Evolutionary conservation across 2,888 invertebrate species (phyloP).

Genomic region (Eurytoma adleriae): DNA sequence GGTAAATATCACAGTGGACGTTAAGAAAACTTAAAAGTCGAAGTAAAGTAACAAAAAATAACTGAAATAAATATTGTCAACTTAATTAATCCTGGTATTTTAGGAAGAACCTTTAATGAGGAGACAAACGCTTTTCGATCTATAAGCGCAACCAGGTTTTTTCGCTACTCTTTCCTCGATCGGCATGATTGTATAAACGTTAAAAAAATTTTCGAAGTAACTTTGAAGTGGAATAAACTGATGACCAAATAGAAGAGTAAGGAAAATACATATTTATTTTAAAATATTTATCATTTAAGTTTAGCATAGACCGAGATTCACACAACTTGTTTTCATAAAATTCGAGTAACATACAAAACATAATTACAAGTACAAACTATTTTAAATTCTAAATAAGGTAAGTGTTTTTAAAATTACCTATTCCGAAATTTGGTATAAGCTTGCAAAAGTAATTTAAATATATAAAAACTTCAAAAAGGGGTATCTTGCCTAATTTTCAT

Average conservation of each 20-base stretch:
- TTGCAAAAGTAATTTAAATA: not conserved
- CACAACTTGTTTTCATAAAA: not conserved
- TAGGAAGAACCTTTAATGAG: conserved; percentile 33
- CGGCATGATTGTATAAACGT: conserved; percentile 12
- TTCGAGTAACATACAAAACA: not conserved
- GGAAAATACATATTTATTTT: not conserved
- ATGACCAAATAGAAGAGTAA: conserved; percentile 8
- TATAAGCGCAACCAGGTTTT: conserved; percentile 12
- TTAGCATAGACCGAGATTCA: conserved; percentile 4
- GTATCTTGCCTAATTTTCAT: conserved; percentile 17
- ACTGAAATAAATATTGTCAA: not conserved
- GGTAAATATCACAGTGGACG: conserved; percentile 55
- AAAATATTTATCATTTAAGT: not conserved
- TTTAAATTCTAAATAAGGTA: conserved; percentile 24
- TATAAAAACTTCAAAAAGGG: conserved; percentile 9
- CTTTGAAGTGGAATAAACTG: conserved; percentile 27
- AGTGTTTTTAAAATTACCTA: conserved; percentile 5
- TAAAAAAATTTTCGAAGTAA: conserved; percentile 42
- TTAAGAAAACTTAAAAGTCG: conserved; percentile 22
- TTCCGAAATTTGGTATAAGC: conserved; percentile 21
- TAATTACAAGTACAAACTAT: not conserved
- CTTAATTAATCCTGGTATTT: conserved; percentile 32
- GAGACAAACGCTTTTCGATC: conserved; percentile 8
- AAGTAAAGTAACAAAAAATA: conserved; percentile 6
- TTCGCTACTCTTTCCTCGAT: conserved; percentile 16